These are phyloP conservation scores for Psophia crepitans DNA, from an alignment of 2,113 vertebrate species.

Conservation along the genomic window DNA sequence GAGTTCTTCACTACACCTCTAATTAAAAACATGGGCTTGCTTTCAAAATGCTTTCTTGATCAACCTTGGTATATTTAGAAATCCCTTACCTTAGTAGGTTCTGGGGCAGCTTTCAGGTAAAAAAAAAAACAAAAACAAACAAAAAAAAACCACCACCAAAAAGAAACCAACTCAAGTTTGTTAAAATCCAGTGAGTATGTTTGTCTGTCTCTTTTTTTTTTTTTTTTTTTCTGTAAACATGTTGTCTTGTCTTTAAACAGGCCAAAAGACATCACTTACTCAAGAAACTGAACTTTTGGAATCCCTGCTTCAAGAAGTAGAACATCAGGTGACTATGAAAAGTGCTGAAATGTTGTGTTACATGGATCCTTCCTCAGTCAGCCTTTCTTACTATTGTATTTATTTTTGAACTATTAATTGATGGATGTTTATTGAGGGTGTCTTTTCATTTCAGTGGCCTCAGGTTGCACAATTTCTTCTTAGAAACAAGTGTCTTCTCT, in stretches of 20 bases:
- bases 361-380: not conserved
- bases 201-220: too few relatives aligned
- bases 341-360: not conserved
- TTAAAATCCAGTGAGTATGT: not conserved
- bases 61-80: constrained; percentile 32
- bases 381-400: not conserved
- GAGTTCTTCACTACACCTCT: not conserved
- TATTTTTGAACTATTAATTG: not conserved
- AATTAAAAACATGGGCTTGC: not conserved
- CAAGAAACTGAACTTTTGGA: constrained; percentile 98
- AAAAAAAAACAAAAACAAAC: not conserved
- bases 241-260: constrained; percentile 67
- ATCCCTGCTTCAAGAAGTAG: constrained; percentile 95
- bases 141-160: too few relatives aligned
- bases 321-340: constrained; percentile 87
- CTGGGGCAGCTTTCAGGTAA: not conserved
- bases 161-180: not conserved
- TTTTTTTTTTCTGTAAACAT: constrained; percentile 5
- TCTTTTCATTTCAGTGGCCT: not conserved
- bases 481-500: not conserved
- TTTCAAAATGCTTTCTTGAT: constrained; percentile 15
- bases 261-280: constrained; percentile 97
- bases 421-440: not conserved
- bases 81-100: not conserved
- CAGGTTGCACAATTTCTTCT: not conserved